Base-by-base conservation (phyloP, 2,113 vertebrate species). In the Calyptommatus sinebrachiatus region DNA sequence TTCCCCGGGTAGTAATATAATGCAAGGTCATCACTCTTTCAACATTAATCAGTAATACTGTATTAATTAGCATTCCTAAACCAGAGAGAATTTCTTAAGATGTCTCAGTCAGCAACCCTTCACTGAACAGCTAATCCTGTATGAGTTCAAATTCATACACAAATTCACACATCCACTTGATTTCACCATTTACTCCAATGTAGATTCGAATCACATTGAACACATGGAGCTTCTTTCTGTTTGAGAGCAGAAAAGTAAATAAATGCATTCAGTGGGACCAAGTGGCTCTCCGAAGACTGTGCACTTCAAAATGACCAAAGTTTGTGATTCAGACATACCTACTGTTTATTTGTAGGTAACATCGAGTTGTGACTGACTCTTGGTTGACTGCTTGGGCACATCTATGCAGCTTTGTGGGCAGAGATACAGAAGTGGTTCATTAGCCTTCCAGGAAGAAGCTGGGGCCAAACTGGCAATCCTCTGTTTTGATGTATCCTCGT, bases 1-100 rank as follows among this genome's bases (percentile, higher is more conserved):
- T 24, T 21, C 22, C 63, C 53, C 78, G 41, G 7, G 0, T 0
- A 1, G 1, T 0, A 1, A 0, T 11, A 4, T 0, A 14, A 71
- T 60, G 22, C 2, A 22, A 29, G 76, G 1, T 11, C 31, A 45
- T 24, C 53, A 57, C 4, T 18, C 53, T 57, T 18, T 57, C 53
- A 57, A 57, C 53, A 57, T 57, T 57, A 57, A 57, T 57, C 53
- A 41, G 35, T 41, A 41, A 41, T 41, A 41, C 35, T 41, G 35
- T 41, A 41, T 41, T 41, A 41, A 41, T 41, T 41, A 41, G 5
- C 35, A 72, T 29, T 14, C 8, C 50, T 71, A 45, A 71, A 71
- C 8, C n/a, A 71, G 1, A 29, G 21, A 63, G n/a, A 63, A 41
- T 41, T 41, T 5, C 35, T 41, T 41, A 16, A 66, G 65, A 66